A percentile compares a stretch with the other conserved stretches of the same genome.
phyloP scores from a whole-genome alignment of 2,888 invertebrate genomes.

The Acanthosepion pharaonis region DNA sequence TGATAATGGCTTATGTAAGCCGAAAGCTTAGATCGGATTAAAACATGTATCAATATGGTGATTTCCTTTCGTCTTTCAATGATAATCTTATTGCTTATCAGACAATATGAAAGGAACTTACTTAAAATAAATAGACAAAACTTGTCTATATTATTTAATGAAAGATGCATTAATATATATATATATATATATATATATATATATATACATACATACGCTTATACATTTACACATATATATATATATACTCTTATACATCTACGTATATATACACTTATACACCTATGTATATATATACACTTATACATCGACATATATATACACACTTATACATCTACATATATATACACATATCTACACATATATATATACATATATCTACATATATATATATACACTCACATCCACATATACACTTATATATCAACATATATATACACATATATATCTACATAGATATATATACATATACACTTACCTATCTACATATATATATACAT shows the following conservation, averaged over 20 bases:
- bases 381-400: not conserved
- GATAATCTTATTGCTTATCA: too few species aligned
- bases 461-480: not conserved
- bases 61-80: too few species aligned
- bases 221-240: not conserved
- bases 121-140: too few species aligned
- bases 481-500: not conserved
- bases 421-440: not conserved
- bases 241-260: not conserved
- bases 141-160: too few species aligned
- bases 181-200: conserved; percentile 42
- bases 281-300: not conserved
- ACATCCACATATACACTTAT: not conserved
- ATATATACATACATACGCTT: not conserved
- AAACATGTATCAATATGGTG: too few species aligned
- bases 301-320: not conserved
- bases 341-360: not conserved
- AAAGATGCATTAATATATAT: not conserved
- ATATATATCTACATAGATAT: not conserved
- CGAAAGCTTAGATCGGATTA: too few species aligned
- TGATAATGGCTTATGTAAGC: too few species aligned
- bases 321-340: not conserved
- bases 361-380: not conserved
- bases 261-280: not conserved
- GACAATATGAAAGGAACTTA: too few species aligned